Evolutionary conservation across 1,140 invertebrate genomes (phyloP).

Genomic region (Rhizoglyphus robini): DNA sequence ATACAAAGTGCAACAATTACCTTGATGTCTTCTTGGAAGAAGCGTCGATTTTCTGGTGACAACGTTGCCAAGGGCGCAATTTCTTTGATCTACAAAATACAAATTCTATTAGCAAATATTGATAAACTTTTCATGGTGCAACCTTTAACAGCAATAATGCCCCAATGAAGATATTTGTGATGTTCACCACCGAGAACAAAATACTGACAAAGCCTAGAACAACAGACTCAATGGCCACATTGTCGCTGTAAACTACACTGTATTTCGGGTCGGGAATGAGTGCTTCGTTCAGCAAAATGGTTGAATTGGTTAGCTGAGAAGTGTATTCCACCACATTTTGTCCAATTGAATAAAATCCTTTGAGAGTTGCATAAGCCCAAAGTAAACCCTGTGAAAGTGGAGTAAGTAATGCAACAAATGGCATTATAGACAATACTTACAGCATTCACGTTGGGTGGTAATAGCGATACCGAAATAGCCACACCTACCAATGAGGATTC

Average conservation of each 20-base stretch:
- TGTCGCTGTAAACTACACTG: slow-evolving; percentile 49
- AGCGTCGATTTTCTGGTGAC: slow-evolving; percentile 49
- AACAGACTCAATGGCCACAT: slow-evolving; percentile 57
- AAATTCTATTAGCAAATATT: too few relatives aligned
- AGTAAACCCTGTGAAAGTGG: slow-evolving; percentile 57
- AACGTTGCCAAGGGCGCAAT: slow-evolving; percentile 64
- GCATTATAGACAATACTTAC: slow-evolving; percentile 39
- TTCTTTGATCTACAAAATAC: slow-evolving; percentile 55
- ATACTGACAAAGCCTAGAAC: slow-evolving; percentile 63
- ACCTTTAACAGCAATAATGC: slow-evolving; percentile 65
- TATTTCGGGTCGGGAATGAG: slow-evolving; percentile 24
- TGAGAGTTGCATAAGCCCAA: slow-evolving; percentile 47
- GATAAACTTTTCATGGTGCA: slow-evolving; percentile 22
- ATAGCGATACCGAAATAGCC: slow-evolving; percentile 67
- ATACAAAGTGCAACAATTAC: slow-evolving; percentile 34
- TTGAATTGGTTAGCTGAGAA: background rate
- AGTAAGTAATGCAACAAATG: slow-evolving; percentile 14
- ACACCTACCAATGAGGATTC: slow-evolving; percentile 71
- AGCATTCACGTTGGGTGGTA: slow-evolving; percentile 74
- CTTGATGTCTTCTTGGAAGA: slow-evolving; percentile 65
- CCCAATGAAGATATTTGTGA: slow-evolving; percentile 66
- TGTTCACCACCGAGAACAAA: slow-evolving; percentile 62
- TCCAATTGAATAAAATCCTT: slow-evolving; percentile 5
- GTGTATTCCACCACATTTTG: background rate
- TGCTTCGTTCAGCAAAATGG: slow-evolving; percentile 16